These are phyloP conservation scores for Clanis bilineata DNA, from an alignment of 2,888 invertebrate species.

Conservation along the genomic window DNA sequence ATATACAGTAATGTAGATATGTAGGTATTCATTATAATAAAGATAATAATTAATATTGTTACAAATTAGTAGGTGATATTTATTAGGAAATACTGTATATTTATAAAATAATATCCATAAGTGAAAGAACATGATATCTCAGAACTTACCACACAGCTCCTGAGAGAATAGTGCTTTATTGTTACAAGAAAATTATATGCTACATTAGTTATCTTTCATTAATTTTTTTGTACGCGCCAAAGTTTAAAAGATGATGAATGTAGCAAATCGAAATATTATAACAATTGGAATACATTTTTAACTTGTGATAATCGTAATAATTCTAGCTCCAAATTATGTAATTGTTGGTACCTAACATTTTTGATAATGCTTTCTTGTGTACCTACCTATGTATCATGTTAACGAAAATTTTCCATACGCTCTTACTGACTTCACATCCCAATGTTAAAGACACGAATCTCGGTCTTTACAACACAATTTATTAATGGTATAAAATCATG, in stretches of 20 bases:
- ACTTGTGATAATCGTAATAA: too few species aligned
- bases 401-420: too few species aligned
- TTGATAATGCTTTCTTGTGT: too few species aligned
- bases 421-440: background rate
- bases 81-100: background rate
- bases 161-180: background rate
- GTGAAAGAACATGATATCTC: background rate
- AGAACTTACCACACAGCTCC: constrained; percentile 8
- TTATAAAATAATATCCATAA: background rate
- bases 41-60: background rate
- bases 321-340: too few species aligned
- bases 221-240: too few species aligned
- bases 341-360: too few species aligned
- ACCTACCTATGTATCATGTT: too few species aligned
- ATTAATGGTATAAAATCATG: background rate
- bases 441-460: background rate
- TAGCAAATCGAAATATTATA: too few species aligned
- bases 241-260: too few species aligned
- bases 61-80: background rate
- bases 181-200: background rate
- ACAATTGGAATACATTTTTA: too few species aligned
- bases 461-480: background rate
- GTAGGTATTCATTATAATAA: too few species aligned
- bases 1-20: background rate
- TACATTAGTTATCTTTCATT: too few species aligned